A percentile compares a stretch with the other conserved stretches of the same genome.
Conservation (phyloP, 2,888 invertebrate genomes). For the Choreutis nemorana region DNA sequence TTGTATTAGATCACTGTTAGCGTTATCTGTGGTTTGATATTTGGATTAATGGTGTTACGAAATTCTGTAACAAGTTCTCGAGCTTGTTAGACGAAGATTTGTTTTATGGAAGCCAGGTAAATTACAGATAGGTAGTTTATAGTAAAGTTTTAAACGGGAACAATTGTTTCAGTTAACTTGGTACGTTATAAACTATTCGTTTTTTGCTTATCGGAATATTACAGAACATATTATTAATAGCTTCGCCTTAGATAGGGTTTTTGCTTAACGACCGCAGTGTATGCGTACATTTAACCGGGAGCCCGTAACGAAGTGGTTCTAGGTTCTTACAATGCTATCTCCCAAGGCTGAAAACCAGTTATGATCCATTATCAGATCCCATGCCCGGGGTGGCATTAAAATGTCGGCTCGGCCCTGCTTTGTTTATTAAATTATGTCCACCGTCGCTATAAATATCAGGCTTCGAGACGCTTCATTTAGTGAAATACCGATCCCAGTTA, state of each 20-base stretch:
- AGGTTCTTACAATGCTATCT: constrained; percentile 63
- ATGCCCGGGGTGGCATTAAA: constrained; percentile 60
- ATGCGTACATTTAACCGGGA: constrained; percentile 42
- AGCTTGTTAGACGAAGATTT: too few relatives aligned
- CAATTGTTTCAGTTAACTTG: too few relatives aligned
- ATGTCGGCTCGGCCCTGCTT: constrained; percentile 51
- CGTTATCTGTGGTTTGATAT: too few relatives aligned
- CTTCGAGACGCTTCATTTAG: constrained; percentile 56
- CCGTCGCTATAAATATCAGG: constrained; percentile 52
- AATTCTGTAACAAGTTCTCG: too few relatives aligned
- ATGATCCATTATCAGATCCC: constrained; percentile 60
- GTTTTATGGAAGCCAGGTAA: too few relatives aligned
- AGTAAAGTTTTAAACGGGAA: constrained; percentile 2
- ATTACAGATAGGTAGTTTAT: too few relatives aligned
- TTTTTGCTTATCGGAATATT: constrained; percentile 38
- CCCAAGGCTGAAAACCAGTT: constrained; percentile 51
- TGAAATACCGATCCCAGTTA: constrained; percentile 53
- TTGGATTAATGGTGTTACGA: too few relatives aligned
- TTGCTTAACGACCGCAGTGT: constrained; percentile 39
- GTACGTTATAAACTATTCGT: too few relatives aligned
- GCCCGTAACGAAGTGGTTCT: constrained; percentile 55
- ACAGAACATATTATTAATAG: constrained; percentile 52
- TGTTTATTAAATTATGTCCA: constrained; percentile 67
- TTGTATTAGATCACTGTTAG: constrained; percentile 10
- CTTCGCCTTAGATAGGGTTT: constrained; percentile 38